A percentile compares a stretch with the other conserved stretches of the same genome.
Conservation (phyloP, 2,888 invertebrate species). For the Stenurella melanura region DNA sequence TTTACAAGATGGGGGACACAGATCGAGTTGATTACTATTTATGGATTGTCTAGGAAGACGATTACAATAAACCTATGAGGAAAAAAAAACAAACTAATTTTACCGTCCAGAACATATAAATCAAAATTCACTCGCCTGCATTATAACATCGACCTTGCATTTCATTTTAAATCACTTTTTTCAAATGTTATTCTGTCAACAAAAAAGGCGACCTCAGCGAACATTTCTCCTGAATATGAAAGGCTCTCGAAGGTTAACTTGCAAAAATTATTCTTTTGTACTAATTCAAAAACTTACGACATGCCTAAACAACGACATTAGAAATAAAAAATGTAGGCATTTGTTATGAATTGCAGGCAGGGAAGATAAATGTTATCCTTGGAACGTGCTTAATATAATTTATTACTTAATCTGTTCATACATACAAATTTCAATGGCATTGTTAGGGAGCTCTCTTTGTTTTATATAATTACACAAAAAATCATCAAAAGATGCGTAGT, state of each 20-base stretch:
- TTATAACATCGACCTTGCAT: too few species aligned
- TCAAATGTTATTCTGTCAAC: not conserved
- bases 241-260: not conserved
- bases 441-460: not conserved
- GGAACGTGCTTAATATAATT: not conserved
- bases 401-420: not conserved
- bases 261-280: not conserved
- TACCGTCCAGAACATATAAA: too few species aligned
- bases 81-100: too few species aligned
- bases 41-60: too few species aligned
- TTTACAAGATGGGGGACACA: too few species aligned
- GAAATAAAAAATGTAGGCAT: not conserved
- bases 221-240: not conserved
- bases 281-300: not conserved
- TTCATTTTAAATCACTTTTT: not conserved
- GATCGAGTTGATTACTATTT: too few species aligned
- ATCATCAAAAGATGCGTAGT: too few species aligned
- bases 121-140: too few species aligned
- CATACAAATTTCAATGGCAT: not conserved
- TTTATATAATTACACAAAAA: not conserved
- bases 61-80: too few species aligned
- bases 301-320: not conserved
- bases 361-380: not conserved
- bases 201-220: not conserved
- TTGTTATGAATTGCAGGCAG: constrained; percentile 1